Base-by-base conservation (phyloP, 2,888 invertebrate genomes). In the Crepidodera aurea region DNA sequence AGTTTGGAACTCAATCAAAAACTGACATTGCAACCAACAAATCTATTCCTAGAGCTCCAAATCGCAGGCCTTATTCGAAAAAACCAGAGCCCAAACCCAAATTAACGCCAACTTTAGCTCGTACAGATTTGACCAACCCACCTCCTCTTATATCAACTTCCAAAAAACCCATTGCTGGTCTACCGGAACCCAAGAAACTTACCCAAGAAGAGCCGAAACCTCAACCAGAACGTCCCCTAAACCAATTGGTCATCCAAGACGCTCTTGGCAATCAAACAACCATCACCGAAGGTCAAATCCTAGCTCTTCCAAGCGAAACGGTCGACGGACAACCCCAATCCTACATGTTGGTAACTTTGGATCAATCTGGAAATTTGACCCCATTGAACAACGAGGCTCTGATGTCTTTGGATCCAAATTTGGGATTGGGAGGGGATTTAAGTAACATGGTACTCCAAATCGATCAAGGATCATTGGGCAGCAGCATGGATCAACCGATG, bases 301-400 rank as follows among this genome's bases (percentile, higher is more conserved):
- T 90, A 75, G 90, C 90, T 10, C 83, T 92, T 42, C 90, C 90
- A 16, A 90, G 90, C 15, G 90, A 90, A 71, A 71, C 70, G 5
- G 86, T 87, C 62, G 90, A 90, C 53, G 90, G 91, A 3, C 88
- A 90, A 19, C 85, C 87, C 0, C 90, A 90, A 62, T 87, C 88
- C 0, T 91, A 90, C 75, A 89, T 90, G 77, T 83, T 92, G 27
- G 89, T 92, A 65, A 84, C 87, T 1, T 83, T 90, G n/a, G 89
- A 89, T 70, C 89, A 90, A 68, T 86, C 87, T 57, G 88, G 90
- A 40, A 87, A 87, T 44, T 84, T 89, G 56, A 88, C 88, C 15
- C 90, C 90, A 0, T 83, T 92, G 37, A 90, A 91, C 76, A 89
- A 90, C 72, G 88, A 88, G 62, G 85, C 89, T 2, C 78, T 90